Percentiles rank a stretch among this genome's conserved stretches.
Conservation (phyloP, 2,113 vertebrate species). For the Pao palembangensis region DNA sequence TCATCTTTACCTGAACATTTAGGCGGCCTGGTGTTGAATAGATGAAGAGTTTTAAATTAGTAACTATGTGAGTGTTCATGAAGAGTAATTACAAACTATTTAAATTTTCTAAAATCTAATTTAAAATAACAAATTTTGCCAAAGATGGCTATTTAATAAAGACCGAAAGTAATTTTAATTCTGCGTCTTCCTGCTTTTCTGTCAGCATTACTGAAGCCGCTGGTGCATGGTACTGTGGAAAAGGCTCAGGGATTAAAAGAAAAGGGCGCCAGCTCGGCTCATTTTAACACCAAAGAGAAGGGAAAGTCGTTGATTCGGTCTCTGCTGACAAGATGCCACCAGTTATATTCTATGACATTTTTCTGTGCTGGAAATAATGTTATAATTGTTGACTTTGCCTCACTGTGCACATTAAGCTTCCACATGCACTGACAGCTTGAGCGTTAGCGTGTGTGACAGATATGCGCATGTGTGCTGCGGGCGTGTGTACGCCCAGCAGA, state of each 20-base stretch:
- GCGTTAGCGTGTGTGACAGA: slow-evolving; percentile 66
- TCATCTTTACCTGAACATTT: slow-evolving; percentile 15
- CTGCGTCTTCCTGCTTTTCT: slow-evolving; percentile 45
- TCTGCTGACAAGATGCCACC: slow-evolving; percentile 67
- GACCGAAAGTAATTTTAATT: slow-evolving; percentile 19
- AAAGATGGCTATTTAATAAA: slow-evolving; percentile 27
- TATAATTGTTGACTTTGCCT: slow-evolving; percentile 75
- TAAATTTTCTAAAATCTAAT: neutral
- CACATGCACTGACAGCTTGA: slow-evolving; percentile 63
- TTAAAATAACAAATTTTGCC: slow-evolving; percentile 10
- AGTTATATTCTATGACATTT: slow-evolving; percentile 69
- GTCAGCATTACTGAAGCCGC: slow-evolving; percentile 43
- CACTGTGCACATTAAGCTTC: slow-evolving; percentile 68
- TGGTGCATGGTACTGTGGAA: slow-evolving; percentile 53
- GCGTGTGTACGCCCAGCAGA: slow-evolving; percentile 32
- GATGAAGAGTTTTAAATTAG: slow-evolving; percentile 5
- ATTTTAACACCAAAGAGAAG: slow-evolving; percentile 61
- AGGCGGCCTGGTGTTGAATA: slow-evolving; percentile 4
- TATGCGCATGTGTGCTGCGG: slow-evolving; percentile 23
- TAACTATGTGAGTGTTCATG: slow-evolving; percentile 2
- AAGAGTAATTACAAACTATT: slow-evolving; percentile 16
- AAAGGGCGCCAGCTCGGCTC: slow-evolving; percentile 56
- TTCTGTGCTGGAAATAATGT: slow-evolving; percentile 70
- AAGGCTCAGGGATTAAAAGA: slow-evolving; percentile 40
- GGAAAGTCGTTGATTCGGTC: slow-evolving; percentile 63